Base-by-base conservation (phyloP, 2,797 vertebrate species). In the Chaunax sp. region DNA sequence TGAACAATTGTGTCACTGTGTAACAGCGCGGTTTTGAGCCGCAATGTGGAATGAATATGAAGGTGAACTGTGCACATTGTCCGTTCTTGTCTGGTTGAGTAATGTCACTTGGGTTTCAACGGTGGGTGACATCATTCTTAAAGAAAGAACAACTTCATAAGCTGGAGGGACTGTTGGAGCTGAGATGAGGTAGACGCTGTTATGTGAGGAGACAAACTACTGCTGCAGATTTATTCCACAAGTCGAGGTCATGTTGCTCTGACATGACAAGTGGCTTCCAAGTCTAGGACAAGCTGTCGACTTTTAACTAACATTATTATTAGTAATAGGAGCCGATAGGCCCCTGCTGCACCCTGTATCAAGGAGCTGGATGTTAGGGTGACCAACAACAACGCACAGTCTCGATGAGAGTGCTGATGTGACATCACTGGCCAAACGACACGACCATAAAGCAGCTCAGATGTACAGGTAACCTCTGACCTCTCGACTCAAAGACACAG, bases 121-220 rank as follows among this genome's bases (percentile, higher is more conserved):
- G 33, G 49, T n/a, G 66, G 83, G 80, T 90, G 89, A 90, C 83
- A 90, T 91, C 86, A 90, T 90, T 89, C 81, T 81, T 63, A n/a
- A 53, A 68, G 44, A 67, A 77, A 70, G 71, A 84, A 82, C 78
- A 86, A 80, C 53, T 87, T 84, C 51, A 85, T 72, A 80, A 87
- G 82, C 68, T 72, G 64, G 69, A 80, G 53, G 52, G 80, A 78
- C 62, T 63, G 81, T 65, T 63, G 51, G 54, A 66, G 63, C 72
- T 60, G 59, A 75, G 80, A 82, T 88, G 89, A 92, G 83, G 87
- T 87, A 83, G 84, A 75, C 25, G 66, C 69, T 60, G 72, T 64
- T 73, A 57, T 35, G 33, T 49, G 56, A 67, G 64, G 68, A 87
- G 88, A 89, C 72, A 57, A 81, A 87, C 67, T 71, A 63, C 78